Percentiles rank a stretch among this genome's conserved stretches.
phyloP scores from a whole-genome alignment of 2,113 vertebrate genomes.

The Hyla sarda region DNA sequence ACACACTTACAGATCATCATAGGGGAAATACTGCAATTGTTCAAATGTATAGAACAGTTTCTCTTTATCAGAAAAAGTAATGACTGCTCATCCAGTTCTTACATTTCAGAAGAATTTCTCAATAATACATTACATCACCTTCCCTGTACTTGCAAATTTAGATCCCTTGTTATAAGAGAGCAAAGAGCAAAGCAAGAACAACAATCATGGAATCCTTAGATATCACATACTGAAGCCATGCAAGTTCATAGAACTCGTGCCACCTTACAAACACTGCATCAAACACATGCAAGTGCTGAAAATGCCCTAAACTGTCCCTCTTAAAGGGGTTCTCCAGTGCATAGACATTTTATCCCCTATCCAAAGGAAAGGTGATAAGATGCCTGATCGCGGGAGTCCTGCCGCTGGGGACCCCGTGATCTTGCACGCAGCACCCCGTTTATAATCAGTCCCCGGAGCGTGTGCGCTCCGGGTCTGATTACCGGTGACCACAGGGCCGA shows the following conservation, averaged over 20 bases:
- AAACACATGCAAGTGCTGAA: slow-evolving; percentile 27
- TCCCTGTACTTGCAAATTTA: background rate
- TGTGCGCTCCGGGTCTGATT: no score
- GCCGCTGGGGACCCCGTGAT: no score
- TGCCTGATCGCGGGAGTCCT: no score
- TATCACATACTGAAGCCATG: background rate
- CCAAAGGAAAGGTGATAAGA: no score
- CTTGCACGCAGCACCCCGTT: no score
- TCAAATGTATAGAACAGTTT: background rate
- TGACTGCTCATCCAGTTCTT: background rate
- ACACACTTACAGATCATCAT: background rate
- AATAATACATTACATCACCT: background rate
- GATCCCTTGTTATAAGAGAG: background rate
- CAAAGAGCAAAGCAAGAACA: background rate
- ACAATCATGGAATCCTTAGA: background rate
- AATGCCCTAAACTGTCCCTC: slow-evolving; percentile 39
- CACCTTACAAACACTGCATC: slow-evolving; percentile 11
- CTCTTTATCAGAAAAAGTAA: background rate
- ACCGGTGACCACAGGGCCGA: no score
- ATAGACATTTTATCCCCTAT: no score
- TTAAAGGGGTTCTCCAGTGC: no score
- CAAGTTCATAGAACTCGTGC: background rate
- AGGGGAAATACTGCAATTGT: slow-evolving; percentile 2
- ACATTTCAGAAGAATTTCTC: background rate
- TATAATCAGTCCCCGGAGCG: no score